A percentile compares a stretch with the other conserved stretches of the same genome.
Evolutionary conservation across 2,888 invertebrate species (phyloP).

Genomic region (Cephus nigrinus): DNA sequence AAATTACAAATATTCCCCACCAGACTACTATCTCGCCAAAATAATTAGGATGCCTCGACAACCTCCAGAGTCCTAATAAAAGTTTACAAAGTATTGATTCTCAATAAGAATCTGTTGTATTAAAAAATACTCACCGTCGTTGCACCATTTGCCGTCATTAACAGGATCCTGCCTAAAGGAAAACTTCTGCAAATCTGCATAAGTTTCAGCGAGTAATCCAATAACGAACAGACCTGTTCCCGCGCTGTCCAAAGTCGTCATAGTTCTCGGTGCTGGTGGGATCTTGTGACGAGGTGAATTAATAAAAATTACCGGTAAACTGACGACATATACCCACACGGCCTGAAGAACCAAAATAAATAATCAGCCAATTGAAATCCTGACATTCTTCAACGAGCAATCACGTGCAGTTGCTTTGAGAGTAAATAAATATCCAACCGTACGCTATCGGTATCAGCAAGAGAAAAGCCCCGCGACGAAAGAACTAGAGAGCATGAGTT

Average conservation of each 20-base stretch:
- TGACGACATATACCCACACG: conserved; percentile 92
- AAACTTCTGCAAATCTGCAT: conserved; percentile 93
- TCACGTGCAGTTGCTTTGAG: not conserved
- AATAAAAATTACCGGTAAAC: conserved; percentile 90
- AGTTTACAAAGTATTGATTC: not conserved
- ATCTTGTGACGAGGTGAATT: conserved; percentile 86
- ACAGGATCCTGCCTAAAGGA: conserved; percentile 88
- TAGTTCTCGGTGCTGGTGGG: conserved; percentile 82
- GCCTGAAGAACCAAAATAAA: conserved; percentile 70
- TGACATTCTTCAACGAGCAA: not conserved
- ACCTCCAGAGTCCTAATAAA: conserved; percentile 79
- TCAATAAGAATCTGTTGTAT: not conserved
- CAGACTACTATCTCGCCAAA: conserved; percentile 94
- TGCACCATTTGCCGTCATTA: conserved; percentile 93
- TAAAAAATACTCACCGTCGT: conserved; percentile 75
- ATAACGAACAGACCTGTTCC: conserved; percentile 88
- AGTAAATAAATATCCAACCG: not conserved
- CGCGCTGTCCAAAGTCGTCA: conserved; percentile 88
- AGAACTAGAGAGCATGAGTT: too few relatives aligned
- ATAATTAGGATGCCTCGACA: conserved; percentile 94
- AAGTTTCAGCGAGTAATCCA: conserved; percentile 87
- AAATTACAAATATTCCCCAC: conserved; percentile 94
- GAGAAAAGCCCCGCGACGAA: too few relatives aligned
- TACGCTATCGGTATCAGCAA: too few relatives aligned
- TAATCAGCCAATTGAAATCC: not conserved